Evolutionary conservation across 35 echinoderm and acorn worm species (phyloP).

Genomic region (Stichopus chloronotus): DNA sequence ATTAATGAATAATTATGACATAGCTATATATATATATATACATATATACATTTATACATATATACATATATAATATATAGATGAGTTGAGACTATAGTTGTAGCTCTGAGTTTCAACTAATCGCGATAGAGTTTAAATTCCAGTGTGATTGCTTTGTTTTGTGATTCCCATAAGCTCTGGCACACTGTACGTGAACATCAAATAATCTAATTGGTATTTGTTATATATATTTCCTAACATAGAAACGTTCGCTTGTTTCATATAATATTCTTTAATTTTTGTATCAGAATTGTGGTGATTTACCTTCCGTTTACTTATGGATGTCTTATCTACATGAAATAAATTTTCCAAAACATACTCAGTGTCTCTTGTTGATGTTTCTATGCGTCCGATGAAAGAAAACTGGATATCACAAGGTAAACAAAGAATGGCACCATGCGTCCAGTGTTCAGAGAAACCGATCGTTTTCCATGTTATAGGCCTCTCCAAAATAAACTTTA

Average conservation of each 20-base stretch:
- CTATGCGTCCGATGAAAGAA: conserved; percentile 29
- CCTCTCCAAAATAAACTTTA: conserved; percentile 20
- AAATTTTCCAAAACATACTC: conserved; percentile 20
- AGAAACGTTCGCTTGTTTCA: conserved; percentile 1
- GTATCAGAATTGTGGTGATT: conserved; percentile 13
- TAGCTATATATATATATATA: too few species aligned
- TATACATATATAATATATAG: too few species aligned
- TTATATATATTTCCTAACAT: background rate
- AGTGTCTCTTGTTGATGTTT: conserved; percentile 29
- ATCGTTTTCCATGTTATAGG: background rate
- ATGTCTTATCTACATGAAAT: background rate
- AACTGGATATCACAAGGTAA: conserved; percentile 25
- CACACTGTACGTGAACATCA: conserved; percentile 11
- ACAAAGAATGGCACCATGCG: background rate
- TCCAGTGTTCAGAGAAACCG: conserved; percentile 27
- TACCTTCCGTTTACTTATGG: background rate
- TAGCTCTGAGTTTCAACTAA: too few species aligned
- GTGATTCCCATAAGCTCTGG: background rate
- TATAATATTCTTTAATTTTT: background rate
- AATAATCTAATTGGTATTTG: conserved; percentile 1
- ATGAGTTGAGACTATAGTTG: too few species aligned
- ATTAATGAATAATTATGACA: too few species aligned
- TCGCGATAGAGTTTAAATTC: too few species aligned
- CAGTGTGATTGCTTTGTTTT: background rate
- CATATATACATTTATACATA: too few species aligned